Evolutionary conservation across 2,113 vertebrate genomes (phyloP).

Genomic region (Candoia aspera): DNA sequence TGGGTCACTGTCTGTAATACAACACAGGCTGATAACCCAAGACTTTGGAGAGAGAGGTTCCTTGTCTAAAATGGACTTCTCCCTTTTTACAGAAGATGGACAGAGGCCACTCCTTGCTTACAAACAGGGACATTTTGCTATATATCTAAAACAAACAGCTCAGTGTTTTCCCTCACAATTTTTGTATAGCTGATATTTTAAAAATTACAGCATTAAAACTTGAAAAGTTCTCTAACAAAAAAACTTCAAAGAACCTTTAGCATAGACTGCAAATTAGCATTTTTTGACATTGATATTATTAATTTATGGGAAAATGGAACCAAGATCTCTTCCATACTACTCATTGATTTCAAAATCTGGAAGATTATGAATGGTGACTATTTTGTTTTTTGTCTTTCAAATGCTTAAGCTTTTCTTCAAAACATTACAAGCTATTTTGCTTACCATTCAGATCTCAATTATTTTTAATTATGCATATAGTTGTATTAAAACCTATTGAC

Average conservation of each 20-base stretch:
- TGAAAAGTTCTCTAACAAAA: background rate
- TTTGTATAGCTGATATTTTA: background rate
- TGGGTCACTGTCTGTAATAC: background rate
- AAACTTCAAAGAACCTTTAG: background rate
- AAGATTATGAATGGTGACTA: background rate
- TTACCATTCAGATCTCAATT: background rate
- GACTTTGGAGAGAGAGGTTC: background rate
- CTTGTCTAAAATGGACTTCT: background rate
- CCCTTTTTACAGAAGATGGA: background rate
- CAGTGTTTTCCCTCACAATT: background rate
- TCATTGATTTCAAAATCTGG: background rate
- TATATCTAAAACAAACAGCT: background rate
- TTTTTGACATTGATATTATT: background rate
- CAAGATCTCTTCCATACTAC: background rate
- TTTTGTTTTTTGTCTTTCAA: background rate
- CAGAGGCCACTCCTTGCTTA: background rate
- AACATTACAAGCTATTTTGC: background rate
- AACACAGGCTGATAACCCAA: background rate
- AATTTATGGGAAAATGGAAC: background rate
- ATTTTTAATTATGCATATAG: background rate
- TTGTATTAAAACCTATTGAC: background rate
- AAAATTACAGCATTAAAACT: background rate
- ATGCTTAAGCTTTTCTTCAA: background rate
- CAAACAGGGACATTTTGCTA: background rate
- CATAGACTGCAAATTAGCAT: background rate